Conservation (phyloP, 2,888 invertebrate species). For the Leptinotarsa tumamoca region DNA sequence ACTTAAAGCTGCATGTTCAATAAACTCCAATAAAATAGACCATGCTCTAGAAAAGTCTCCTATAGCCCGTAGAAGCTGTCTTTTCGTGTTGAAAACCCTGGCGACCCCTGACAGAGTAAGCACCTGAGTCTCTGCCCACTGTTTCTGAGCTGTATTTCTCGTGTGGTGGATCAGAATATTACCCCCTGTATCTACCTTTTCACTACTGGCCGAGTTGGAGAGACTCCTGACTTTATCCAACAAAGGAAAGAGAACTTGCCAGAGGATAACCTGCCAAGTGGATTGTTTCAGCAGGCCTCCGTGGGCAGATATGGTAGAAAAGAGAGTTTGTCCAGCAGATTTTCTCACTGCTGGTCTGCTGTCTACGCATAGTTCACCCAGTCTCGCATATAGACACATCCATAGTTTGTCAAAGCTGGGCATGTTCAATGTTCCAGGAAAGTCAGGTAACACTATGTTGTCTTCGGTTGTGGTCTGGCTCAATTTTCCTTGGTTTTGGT, state of each 20-base stretch:
- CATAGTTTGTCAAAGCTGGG: conserved; percentile 93
- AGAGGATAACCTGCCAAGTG: conserved; percentile 94
- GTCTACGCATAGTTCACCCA: conserved; percentile 95
- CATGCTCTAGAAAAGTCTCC: conserved; percentile 95
- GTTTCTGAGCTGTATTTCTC: conserved; percentile 97
- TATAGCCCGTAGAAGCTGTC: conserved; percentile 82
- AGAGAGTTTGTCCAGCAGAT: conserved; percentile 96
- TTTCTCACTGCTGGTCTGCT: conserved; percentile 95
- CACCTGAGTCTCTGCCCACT: conserved; percentile 98
- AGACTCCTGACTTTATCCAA: conserved; percentile 89
- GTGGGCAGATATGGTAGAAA: conserved; percentile 97
- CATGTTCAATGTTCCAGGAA: conserved; percentile 85
- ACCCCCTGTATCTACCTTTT: conserved; percentile 88
- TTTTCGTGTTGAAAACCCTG: conserved; percentile 91
- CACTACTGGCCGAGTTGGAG: conserved; percentile 78
- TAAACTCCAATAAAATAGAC: conserved; percentile 92
- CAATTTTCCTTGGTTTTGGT: conserved; percentile 91
- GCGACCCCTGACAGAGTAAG: conserved; percentile 92
- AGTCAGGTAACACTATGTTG: conserved; percentile 82
- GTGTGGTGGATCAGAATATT: conserved; percentile 98
- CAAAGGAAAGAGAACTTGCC: conserved; percentile 96
- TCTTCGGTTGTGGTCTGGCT: conserved; percentile 80
- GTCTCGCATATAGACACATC: conserved; percentile 93
- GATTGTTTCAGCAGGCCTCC: conserved; percentile 87
- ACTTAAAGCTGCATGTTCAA: conserved; percentile 91